Evolutionary conservation across 2,113 vertebrate genomes (phyloP), one percentile per base, ranked within the genome.

Genomic region (Cryptomyrus ogoouensis): DNA sequence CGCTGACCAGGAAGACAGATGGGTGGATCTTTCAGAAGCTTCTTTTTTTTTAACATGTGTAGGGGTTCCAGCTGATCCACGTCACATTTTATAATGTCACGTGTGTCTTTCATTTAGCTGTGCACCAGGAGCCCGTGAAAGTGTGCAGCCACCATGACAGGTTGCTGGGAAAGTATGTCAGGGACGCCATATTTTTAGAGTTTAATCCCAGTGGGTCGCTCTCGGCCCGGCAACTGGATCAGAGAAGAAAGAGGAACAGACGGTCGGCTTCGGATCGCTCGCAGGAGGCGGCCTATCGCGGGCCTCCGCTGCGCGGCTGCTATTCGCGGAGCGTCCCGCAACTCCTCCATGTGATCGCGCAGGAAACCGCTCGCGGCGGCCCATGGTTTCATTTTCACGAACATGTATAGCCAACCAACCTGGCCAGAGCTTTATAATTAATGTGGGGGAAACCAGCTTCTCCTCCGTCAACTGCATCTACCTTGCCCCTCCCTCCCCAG

Each of bases 151-250:
- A 89, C 90, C 89, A 91, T 91, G 94, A 94, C 90, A 92, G 94
- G 93, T 94, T 49, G 86, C 88, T 89, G 92, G 83, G 92, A 94
- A 96, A 95, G 92, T 95, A 94, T 96, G 95, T 96, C 95, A 95
- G 95, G 95, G 95, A 95, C 94, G 93, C 89, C 90, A 49, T 95
- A 96, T 96, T 96, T 95, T 94, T 96, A 96, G 95, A 94, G 93
- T 93, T 80, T 88, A 91, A 91, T 96, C 95, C 94, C 95, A 93
- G 83, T 88, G 95, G 95, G 92, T 89, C 90, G 85, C 90, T 91
- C 92, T 94, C 90, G 93, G 94, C 93, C 93, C 91, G 91, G 94
- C 93, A 95, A 94, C 93, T 91, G 91, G 91, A 95, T 90, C 80
- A 92, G 91, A 91, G 91, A 91, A 91, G 92, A 87, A 89, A 88